Conservation (phyloP, 2,797 vertebrate species). For the Myotis planiceps region DNA sequence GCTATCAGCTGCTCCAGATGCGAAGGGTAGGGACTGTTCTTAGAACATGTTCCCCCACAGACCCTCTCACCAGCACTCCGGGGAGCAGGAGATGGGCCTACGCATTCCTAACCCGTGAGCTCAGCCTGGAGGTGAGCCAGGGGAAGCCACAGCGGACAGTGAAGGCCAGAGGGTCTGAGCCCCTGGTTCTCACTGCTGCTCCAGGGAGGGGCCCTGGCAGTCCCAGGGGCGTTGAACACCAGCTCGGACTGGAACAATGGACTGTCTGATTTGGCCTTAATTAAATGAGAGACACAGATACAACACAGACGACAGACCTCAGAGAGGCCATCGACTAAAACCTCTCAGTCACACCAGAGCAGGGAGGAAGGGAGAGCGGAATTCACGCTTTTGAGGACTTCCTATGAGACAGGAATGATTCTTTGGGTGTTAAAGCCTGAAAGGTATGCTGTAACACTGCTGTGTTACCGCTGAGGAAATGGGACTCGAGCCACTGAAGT, state of each 20-base stretch:
- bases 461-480: neutral
- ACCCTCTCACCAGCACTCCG: neutral
- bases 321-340: neutral
- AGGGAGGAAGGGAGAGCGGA: neutral
- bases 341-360: neutral
- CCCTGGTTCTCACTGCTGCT: neutral
- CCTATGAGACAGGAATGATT: neutral
- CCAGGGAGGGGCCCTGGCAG: neutral
- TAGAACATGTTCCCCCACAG: neutral
- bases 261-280: neutral
- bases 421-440: neutral
- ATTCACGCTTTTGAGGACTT: neutral
- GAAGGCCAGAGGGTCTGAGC: neutral
- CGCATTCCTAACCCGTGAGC: slow-evolving; percentile 40
- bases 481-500: neutral
- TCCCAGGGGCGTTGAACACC: accelerated
- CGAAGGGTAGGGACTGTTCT: neutral
- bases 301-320: neutral
- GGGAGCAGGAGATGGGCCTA: neutral
- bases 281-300: neutral
- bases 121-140: slow-evolving; percentile 53
- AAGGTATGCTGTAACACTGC: neutral
- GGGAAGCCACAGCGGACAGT: neutral
- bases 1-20: slow-evolving; percentile 35
- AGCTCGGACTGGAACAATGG: neutral